Evolutionary conservation across 2,113 vertebrate genomes (phyloP), one percentile per base, ranked within the genome.

Genomic region (Cavia porcellus): DNA sequence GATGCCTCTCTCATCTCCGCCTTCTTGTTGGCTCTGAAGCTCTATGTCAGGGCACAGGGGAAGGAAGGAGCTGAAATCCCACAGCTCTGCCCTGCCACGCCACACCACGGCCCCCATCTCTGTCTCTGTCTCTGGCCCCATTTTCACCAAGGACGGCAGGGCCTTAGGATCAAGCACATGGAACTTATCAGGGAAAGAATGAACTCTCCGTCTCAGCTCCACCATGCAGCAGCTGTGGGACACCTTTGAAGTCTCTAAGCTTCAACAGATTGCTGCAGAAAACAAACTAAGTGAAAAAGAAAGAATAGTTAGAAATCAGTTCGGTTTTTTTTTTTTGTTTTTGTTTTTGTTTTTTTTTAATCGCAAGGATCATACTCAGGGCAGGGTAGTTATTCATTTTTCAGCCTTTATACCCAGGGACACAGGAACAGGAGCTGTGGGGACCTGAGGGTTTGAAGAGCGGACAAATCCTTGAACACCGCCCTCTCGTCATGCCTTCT

Each of bases 1-100:
- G 61, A 64, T 88, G 77, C 15, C 24, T 57, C 28, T 89, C 5
- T 0, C 50, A n/a, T 66, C 59, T 92, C 74, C 52, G 64, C 89
- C 75, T 94, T 89, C 12, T 92, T 12, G 17, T 66, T 93, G 90
- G 20, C 38, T 95, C 79, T 68, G 59, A 95, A 80, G 61, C 83
- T 84, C 8, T 7, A 5, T 57, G 20, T 82, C 70, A 70, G 82
- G 32, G 81, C 42, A 89, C 42, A 45, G 4, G 12, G 38, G 32
- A 86, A 74, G 45, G 38, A 70, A 59, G 42, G 7, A 17, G 9
- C 35, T 45, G 81, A 82, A 47, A 28, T 9, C 66, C 30, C n/a
- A 4, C 4, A 2, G 22, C 17, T 64, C 12, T 28, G 24, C 22
- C 66, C 64, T 15, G 14, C 3, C 15, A 61, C 52, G 32, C 24